Evolutionary conservation across 1,140 invertebrate species (phyloP), one percentile per base, ranked within the genome.

Genomic region (Drosophila busckii): DNA sequence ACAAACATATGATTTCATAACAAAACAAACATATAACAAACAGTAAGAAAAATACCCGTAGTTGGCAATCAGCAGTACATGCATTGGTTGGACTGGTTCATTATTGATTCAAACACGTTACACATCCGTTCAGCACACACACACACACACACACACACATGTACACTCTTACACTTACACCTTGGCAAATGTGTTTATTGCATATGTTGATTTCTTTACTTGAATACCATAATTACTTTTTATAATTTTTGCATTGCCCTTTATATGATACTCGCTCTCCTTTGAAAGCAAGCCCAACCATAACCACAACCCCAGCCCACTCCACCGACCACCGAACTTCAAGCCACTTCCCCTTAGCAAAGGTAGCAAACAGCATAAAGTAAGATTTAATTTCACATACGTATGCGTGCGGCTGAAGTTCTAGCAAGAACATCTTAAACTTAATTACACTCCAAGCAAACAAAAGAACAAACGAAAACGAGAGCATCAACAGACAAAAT

Each of bases 141-240:
- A 35, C 13, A 42, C 17, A 60, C 32, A 49, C 28, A 19, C 20
- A 20, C 12, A 20, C 31, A 44, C 3, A 46, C 22, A 54, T 5
- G 23, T 1, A 26, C 9, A 41, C 29, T 7, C 6, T 10, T 9
- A 63, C 66, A 31, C 16, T 9, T 12, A 76, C 60, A 65, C 64
- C 48, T 67, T 80, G 71, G 73, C 71, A 78, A 70, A 59, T 63
- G 44, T 59, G 53, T 63, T 49, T 55, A 59, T 75, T 52, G 54
- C 65, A 70, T 70, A 54, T 55, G 37, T 66, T 42, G 54, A 46
- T 60, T 58, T 53, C 50, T 4, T 40, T 46, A 70, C 62, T 44
- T 29, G 37, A 68, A 67, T n/a, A 13, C 37, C 45, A 23, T 38
- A 54, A 54, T 60, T 60, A 60, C 29, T 52, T 46, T 52, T 70